Conservation (phyloP, 1,140 invertebrate species). For the Apis florea region DNA sequence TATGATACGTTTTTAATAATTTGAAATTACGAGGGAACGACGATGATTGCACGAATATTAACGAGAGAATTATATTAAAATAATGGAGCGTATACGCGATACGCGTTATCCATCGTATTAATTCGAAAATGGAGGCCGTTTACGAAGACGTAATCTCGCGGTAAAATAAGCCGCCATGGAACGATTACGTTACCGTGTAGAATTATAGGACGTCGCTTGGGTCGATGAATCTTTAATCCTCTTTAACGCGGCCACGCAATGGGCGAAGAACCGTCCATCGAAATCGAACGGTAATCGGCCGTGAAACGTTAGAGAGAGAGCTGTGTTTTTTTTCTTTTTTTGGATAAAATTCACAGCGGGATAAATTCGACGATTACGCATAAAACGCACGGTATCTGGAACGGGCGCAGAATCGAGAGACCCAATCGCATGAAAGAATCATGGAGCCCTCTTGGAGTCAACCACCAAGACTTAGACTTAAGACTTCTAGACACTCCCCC, state of each 20-base stretch:
- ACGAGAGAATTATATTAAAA: too few species aligned
- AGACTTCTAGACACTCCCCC: too few species aligned
- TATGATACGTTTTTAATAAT: neutral
- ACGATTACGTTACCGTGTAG: neutral
- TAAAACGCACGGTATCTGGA: constrained; percentile 12
- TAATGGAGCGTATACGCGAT: too few species aligned
- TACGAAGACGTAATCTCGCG: neutral
- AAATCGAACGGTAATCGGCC: constrained; percentile 18
- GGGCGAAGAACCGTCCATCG: neutral
- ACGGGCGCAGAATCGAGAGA: neutral
- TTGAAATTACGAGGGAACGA: neutral
- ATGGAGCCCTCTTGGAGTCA: too few species aligned
- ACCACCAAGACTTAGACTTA: too few species aligned
- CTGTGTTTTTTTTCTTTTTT: neutral
- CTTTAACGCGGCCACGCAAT: constrained; percentile 8
- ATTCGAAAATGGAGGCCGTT: neutral
- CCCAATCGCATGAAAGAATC: too few species aligned
- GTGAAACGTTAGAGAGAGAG: neutral
- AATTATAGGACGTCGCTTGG: constrained; percentile 5
- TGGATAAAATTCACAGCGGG: neutral
- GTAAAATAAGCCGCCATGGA: neutral
- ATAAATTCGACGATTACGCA: constrained; percentile 30
- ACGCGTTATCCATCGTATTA: neutral
- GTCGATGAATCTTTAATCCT: constrained; percentile 37
- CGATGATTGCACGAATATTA: fast-evolving